Percentiles rank a stretch among this genome's conserved stretches.
These are phyloP conservation scores for Lichenostomus cassidix DNA, from an alignment of 2,113 vertebrate species.

Conservation along the genomic window DNA sequence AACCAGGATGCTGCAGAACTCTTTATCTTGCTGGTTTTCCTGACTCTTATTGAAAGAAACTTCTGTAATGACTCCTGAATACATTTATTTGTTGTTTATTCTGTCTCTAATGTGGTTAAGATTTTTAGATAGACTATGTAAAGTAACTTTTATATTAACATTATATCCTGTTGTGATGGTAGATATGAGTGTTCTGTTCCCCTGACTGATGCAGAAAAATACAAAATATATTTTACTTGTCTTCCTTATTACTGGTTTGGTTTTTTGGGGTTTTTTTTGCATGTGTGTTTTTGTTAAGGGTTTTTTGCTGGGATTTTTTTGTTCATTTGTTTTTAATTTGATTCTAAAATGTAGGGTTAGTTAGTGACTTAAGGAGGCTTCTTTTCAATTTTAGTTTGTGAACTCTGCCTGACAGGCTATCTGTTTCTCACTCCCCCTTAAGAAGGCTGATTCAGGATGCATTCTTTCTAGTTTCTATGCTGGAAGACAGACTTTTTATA, in stretches of 20 bases:
- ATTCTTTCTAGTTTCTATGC: conserved; percentile 20
- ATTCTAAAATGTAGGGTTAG: not conserved
- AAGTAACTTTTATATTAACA: not conserved
- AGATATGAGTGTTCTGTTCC: not conserved
- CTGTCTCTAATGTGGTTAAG: not conserved
- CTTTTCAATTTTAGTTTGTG: not conserved
- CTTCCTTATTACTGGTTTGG: not conserved
- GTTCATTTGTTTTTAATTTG: not conserved
- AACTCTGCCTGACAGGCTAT: conserved; percentile 16
- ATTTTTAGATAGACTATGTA: not conserved
- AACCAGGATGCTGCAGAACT: not conserved
- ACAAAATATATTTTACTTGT: not conserved
- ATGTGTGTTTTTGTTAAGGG: not conserved
- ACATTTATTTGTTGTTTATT: not conserved
- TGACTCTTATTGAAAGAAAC: not conserved
- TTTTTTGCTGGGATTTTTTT: not conserved
- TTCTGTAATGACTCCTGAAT: not conserved
- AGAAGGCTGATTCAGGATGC: not conserved
- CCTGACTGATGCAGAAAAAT: not conserved
- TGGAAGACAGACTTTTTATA: conserved; percentile 64
- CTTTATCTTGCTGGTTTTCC: not conserved
- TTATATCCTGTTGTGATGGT: not conserved
- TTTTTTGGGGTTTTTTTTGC: not conserved
- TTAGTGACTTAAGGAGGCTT: not conserved
- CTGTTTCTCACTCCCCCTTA: conserved; percentile 18